These are phyloP conservation scores for Apoderus coryli DNA, from an alignment of 2,888 invertebrate genomes.

Conservation along the genomic window DNA sequence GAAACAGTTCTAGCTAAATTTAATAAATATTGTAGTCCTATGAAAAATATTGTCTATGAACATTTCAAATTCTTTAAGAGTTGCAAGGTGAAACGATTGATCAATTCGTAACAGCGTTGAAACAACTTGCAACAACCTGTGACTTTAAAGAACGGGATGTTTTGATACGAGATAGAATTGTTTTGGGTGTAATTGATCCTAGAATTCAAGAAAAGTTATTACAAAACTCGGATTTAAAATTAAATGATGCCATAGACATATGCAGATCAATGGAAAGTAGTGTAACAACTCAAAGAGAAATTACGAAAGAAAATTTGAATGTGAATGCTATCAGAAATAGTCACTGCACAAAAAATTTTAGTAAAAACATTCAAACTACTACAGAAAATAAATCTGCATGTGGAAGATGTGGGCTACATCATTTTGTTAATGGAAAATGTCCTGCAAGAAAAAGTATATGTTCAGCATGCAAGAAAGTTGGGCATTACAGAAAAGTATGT, in stretches of 20 bases:
- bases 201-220: too few species aligned
- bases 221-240: constrained; percentile 7
- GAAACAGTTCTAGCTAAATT: constrained; percentile 10
- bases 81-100: constrained; percentile 11
- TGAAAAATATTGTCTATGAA: constrained; percentile 15
- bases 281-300: constrained; percentile 7
- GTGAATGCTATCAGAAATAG: too few species aligned
- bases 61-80: constrained; percentile 16
- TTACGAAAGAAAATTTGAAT: constrained; percentile 5
- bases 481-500: constrained; percentile 8
- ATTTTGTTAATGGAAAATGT: constrained; percentile 6
- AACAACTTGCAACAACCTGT: constrained; percentile 12
- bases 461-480: constrained; percentile 1
- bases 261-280: constrained; percentile 11
- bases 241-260: constrained; percentile 8
- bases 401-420: too few species aligned
- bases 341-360: too few species aligned
- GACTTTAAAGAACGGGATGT: constrained; percentile 13
- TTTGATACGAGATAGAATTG: constrained; percentile 10
- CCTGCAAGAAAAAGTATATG: constrained; percentile 5
- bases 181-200: constrained; percentile 10
- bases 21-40: constrained; percentile 13
- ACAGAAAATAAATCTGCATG: too few species aligned
- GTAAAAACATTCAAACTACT: too few species aligned
- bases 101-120: constrained; percentile 14